Evolutionary conservation across 2,797 vertebrate species (phyloP), one percentile per base, ranked within the genome.

Genomic region (Orientallactaga sibirica): DNA sequence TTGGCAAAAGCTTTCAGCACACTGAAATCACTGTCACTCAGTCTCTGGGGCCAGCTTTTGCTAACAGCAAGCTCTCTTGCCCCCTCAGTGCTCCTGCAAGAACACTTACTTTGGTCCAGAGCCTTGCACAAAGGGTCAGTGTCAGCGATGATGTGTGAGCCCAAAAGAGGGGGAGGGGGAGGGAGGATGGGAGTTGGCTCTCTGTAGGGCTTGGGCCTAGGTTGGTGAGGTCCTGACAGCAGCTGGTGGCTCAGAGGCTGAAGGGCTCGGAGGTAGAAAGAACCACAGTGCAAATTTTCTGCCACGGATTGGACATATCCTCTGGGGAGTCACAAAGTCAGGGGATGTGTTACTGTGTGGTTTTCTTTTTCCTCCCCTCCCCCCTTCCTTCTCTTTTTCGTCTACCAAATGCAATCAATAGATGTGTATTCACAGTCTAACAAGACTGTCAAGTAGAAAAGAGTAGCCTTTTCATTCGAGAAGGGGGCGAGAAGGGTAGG

Each of bases 401-500:
- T 96, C 90, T 94, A 97, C 93, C 95, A 98, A 98, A 98, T 98
- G 98, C 97, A 98, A 98, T 98, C 97, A 98, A 98, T 98, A 97
- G 98, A 97, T 96, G 97, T 96, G 97, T 96, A 98, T 98, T 98
- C 98, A 96, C 93, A 97, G 97, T 96, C 97, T 97, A 97, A 97
- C 97, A 97, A 97, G 97, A 98, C 61, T 95, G 98, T 98, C 97
- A 98, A 97, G 97, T 97, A 97, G 97, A 98, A 98, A 98, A 98
- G 98, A 98, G 97, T 98, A 98, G 97, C 97, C 98, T 98, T 97
- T 98, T 98, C 97, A 98, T 98, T 97, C 93, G 90, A 87, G 96
- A 95, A 86, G 88, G 80, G 76, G 91, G 48, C 48, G 61, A 43
- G 62, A 73, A 87, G 84, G 55, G 25, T 19, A 11, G 85, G 22